Base-by-base conservation (phyloP, 2,888 invertebrate species). In the Hirtodrosophila histrioides region DNA sequence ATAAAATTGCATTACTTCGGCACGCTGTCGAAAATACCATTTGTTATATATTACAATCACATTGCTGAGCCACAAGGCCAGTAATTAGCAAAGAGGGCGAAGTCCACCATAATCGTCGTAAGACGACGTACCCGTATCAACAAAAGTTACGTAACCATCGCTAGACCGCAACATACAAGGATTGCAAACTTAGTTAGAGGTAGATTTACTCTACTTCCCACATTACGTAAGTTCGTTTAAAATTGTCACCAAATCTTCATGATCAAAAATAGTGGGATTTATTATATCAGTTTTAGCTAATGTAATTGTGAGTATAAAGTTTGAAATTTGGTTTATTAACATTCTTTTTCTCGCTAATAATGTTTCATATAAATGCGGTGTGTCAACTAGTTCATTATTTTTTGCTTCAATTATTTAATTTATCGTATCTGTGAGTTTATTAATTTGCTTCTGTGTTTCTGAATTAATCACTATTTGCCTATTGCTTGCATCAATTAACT, bases 251-350 rank as follows among this genome's bases (percentile, higher is more conserved):
- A 53, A 44, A 44, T 54, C 29, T 7, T 54, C 8, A 17, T 12
- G 29, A 7, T 29, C 12, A 10, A 49, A 29, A n/a, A 54, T 44
- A n/a, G 17, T 17, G 17, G 17, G 17, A 17, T 17, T 17, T 17
- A 17, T 17, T 17, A 17, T 17, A 17, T 17, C 17, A 4, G 53
- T 10, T 8, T 53, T 36, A 8, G 35, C 53, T 12, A 35, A 24
- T 37, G 53, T 54, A 9, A 37, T 44, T 37, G 36, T 54, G 10
- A 54, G 54, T 9, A 54, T 54, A n/a, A 43, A 37, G 12, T 44
- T 51, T 9, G 8, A 36, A 0, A 36, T 53, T 53, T 53, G 24
- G 12, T 27, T 24, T 10, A 53, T 44, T 44, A 53, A 36, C 27
- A 49, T 39, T 29, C 29, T 43, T 2, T 43, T 43, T 29, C 43